Base-by-base conservation (phyloP, 2,113 vertebrate species). In the Anguilla japonica region DNA sequence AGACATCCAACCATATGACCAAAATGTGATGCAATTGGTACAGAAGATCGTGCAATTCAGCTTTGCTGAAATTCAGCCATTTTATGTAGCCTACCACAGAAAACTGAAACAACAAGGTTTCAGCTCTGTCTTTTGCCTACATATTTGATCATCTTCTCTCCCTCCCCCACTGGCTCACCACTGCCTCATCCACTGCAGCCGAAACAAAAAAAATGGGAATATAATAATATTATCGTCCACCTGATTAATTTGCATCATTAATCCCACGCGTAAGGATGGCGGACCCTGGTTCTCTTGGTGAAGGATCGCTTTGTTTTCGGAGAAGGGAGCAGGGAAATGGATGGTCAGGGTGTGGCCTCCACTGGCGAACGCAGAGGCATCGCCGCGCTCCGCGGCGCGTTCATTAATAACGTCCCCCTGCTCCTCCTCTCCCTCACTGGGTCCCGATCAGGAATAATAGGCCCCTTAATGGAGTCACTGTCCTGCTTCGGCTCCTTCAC, bases 241-340 rank as follows among this genome's bases (percentile, higher is more conserved):
- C 26, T 75, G 71, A 75, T 75, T 75, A 75, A 75, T 75, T 34
- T 34, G 71, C 71, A 34, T 75, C 71, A 75, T 75, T 75, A 75
- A 75, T 75, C 71, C n/a, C 71, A 34, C 11, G 2, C 50, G 71
- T 29, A 75, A n/a, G 71, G 71, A n/a, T 2, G n/a, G 26, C 71
- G n/a, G 71, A 75, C 71, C 71, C 26, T 5, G 26, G 71, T 75
- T 75, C 71, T 13, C 71, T 75, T 8, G 26, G 26, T 75, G 71
- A 75, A n/a, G n/a, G 71, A 75, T 75, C 9, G n/a, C 26, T 29
- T 34, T 75, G 71, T 75, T 75, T 75, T 22, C 26, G 6, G n/a
- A 34, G 9, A 29, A 6, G n/a, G 71, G 8, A 34, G 71, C 7
- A 9, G 71, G 71, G n/a, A 29, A 75, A 75, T 75, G 71, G 71